Evolutionary conservation across 2,888 invertebrate species (phyloP).

Genomic region (Aleiodes leptofemur): DNA sequence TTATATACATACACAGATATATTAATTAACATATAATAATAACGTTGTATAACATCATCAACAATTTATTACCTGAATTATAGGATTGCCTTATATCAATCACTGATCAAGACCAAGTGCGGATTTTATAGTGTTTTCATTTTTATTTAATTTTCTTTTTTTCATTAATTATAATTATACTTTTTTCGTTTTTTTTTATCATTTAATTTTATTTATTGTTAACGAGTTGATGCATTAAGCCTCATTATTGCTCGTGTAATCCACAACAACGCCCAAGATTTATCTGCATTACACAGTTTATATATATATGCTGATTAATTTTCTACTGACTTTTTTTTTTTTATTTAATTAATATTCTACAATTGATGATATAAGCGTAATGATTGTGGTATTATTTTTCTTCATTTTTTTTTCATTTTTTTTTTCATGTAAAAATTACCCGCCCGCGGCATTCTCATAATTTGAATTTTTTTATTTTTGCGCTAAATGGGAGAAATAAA

Average conservation of each 20-base stretch:
- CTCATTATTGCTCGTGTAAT: conserved; percentile 20
- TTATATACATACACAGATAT: conserved; percentile 57
- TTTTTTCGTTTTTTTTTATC: conserved; percentile 4
- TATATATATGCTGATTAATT: conserved; percentile 8
- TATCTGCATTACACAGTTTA: conserved; percentile 32
- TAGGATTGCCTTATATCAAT: conserved; percentile 50
- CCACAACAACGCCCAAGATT: conserved; percentile 30
- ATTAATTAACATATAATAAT: conserved; percentile 52
- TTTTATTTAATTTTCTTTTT: conserved; percentile 1
- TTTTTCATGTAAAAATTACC: conserved; percentile 28
- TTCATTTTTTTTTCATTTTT: not conserved
- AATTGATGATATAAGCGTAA: conserved; percentile 38
- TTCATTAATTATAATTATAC: conserved; percentile 5
- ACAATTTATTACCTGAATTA: conserved; percentile 49
- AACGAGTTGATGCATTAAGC: conserved; percentile 19
- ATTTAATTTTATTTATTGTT: conserved; percentile 16
- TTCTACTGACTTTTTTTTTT: conserved; percentile 28
- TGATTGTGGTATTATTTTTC: conserved; percentile 25
- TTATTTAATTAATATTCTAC: conserved; percentile 6
- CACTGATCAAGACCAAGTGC: conserved; percentile 49
- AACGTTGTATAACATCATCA: conserved; percentile 50
- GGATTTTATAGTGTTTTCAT: conserved; percentile 31
- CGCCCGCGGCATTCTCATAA: conserved; percentile 32
- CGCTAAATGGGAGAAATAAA: conserved; percentile 17
- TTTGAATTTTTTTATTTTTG: conserved; percentile 1